Evolutionary conservation across 2,797 vertebrate species (phyloP).

Genomic region (Alosa sapidissima): DNA sequence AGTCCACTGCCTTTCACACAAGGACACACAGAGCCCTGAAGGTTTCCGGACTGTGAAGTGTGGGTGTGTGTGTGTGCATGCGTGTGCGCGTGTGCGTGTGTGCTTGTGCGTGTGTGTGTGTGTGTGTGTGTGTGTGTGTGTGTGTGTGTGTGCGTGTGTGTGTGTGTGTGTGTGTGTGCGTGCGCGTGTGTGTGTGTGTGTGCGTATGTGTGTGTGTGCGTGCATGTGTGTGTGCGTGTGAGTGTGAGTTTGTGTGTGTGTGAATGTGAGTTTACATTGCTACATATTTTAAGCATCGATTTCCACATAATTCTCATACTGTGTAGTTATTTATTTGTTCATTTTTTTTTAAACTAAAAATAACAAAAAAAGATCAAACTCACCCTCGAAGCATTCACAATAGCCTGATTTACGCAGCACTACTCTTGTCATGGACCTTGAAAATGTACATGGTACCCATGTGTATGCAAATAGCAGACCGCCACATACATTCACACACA

Average conservation of each 20-base stretch:
- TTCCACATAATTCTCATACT: neutral
- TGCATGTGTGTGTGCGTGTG: too few species aligned
- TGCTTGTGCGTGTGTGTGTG: too few species aligned
- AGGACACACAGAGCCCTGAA: neutral
- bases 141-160: too few species aligned
- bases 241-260: too few species aligned
- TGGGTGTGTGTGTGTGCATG: too few species aligned
- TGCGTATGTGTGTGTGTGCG: too few species aligned
- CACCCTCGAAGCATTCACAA: neutral
- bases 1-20: neutral
- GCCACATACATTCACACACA: neutral
- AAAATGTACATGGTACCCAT: neutral
- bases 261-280: neutral
- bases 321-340: neutral
- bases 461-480: neutral
- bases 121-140: too few species aligned
- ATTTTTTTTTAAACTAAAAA: neutral
- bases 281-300: too few species aligned
- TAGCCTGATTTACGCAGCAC: neutral
- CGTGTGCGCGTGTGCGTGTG: too few species aligned
- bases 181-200: too few species aligned
- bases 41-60: neutral
- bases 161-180: too few species aligned
- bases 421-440: neutral
- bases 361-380: neutral